Evolutionary conservation across 2,888 invertebrate genomes (phyloP), one percentile per base, ranked within the genome.

Genomic region (Cecidostiba fungosa): DNA sequence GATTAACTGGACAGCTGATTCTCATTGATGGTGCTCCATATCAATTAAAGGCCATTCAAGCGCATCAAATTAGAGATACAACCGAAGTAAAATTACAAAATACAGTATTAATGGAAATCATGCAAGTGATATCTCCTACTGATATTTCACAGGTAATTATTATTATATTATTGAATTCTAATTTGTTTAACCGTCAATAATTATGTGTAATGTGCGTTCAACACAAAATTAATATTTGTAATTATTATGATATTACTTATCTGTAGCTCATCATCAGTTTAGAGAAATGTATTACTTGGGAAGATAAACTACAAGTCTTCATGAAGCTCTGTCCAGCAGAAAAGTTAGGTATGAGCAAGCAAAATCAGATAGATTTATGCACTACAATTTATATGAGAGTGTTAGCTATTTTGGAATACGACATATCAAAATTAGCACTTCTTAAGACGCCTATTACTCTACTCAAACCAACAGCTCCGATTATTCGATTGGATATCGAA

Each of bases 21-120:
- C 95, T 98, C 19, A 94, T 99, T 77, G 99, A 99, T 92, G 98
- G 98, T 19, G 95, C 97, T 0, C 97, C 97, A 0, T 95, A 96
- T 54, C 95, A 96, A 90, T 29, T 95, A 95, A 95, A 95, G 90
- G 94, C 94, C 0, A 89, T 95, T 0, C 90, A 95, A 1, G 94
- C 94, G 1, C 93, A 94, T 91, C 94, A 95, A 3, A 90, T 95
- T 14, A 91, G 91, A 54, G 92, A 92, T 32, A 93, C 93, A 81
- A 94, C 93, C 73, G 95, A 95, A 47, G 88, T 91, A 0, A 94
- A 95, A 84, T 92, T 96, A 0, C 95, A 96, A 89, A 94, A 95
- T 89, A 95, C 94, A 86, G 90, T 96, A 0, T 91, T 96, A 14
- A 93, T 94, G 74, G 94, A 95, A 88, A 94, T 95, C 3, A 91